Conservation (phyloP, 2,888 invertebrate genomes). For the Eucriotettix oculatus region DNA sequence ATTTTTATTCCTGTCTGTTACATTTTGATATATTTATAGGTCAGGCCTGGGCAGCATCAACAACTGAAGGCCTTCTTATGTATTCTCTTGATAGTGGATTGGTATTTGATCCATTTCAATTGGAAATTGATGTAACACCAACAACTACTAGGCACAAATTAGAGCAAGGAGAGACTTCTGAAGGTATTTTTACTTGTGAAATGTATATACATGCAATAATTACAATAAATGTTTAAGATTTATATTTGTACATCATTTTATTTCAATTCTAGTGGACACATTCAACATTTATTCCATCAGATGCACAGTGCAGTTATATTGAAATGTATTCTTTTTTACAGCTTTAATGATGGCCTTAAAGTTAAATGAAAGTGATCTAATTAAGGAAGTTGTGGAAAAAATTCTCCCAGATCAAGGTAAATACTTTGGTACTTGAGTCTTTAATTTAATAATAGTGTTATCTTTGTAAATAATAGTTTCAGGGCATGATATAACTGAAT, state of each 20-base stretch:
- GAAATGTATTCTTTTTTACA: slow-evolving; percentile 17
- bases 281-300: too few species aligned
- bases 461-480: not conserved
- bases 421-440: slow-evolving; percentile 18
- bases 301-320: too few species aligned
- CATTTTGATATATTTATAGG: slow-evolving; percentile 28
- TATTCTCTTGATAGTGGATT: slow-evolving; percentile 66
- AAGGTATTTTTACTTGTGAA: slow-evolving; percentile 25
- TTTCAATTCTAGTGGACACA: too few species aligned
- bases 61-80: slow-evolving; percentile 86
- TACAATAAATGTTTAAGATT: not conserved
- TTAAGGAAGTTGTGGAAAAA: slow-evolving; percentile 65
- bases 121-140: slow-evolving; percentile 74
- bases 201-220: not conserved
- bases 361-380: slow-evolving; percentile 60
- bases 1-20: too few species aligned
- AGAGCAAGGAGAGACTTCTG: slow-evolving; percentile 39
- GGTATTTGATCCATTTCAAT: slow-evolving; percentile 84
- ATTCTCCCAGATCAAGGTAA: slow-evolving; percentile 62
- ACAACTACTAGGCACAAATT: slow-evolving; percentile 42
- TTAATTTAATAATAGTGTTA: not conserved
- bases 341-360: slow-evolving; percentile 76
- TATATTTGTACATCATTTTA: too few species aligned
- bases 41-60: slow-evolving; percentile 80
- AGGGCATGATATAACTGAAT: not conserved